phyloP scores from a whole-genome alignment of 2,113 vertebrate genomes.

The Ophiodon elongatus region DNA sequence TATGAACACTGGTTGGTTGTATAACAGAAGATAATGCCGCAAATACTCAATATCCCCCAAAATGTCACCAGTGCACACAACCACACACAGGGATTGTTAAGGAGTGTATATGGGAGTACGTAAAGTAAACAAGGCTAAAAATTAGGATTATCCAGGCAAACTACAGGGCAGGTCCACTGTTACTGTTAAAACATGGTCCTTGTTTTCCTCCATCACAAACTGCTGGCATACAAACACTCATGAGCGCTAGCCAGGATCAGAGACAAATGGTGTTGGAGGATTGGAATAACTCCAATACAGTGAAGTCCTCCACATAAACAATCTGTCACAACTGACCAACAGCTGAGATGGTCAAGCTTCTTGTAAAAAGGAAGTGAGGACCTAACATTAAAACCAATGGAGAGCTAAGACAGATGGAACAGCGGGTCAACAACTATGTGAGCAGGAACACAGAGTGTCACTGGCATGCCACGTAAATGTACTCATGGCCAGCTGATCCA shows the following conservation, averaged over 20 bases:
- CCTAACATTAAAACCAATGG: constrained; percentile 29
- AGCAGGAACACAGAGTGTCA: background rate
- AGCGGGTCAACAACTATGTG: background rate
- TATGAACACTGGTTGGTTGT: constrained; percentile 29
- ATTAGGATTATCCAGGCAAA: background rate
- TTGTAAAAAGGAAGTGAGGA: constrained; percentile 10
- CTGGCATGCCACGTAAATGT: background rate
- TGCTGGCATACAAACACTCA: constrained; percentile 20
- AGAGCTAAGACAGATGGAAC: constrained; percentile 7
- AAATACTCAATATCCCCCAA: constrained; percentile 24
- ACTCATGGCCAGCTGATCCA: constrained; percentile 10
- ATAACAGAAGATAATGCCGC: constrained; percentile 38
- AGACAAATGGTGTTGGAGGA: constrained; percentile 35
- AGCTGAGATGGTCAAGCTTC: constrained; percentile 33
- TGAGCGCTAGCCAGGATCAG: background rate
- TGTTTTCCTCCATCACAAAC: background rate
- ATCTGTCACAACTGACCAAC: constrained; percentile 36
- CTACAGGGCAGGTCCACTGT: background rate
- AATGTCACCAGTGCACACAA: constrained; percentile 39
- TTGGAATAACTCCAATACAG: constrained; percentile 44
- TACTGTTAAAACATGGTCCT: constrained; percentile 8
- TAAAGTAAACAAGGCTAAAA: constrained; percentile 19
- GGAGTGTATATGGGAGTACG: background rate
- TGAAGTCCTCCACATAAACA: constrained; percentile 36
- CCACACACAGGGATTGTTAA: background rate